Evolutionary conservation across 1,140 invertebrate species (phyloP), one percentile per base, ranked within the genome.

Genomic region (Tenebrio molitor): DNA sequence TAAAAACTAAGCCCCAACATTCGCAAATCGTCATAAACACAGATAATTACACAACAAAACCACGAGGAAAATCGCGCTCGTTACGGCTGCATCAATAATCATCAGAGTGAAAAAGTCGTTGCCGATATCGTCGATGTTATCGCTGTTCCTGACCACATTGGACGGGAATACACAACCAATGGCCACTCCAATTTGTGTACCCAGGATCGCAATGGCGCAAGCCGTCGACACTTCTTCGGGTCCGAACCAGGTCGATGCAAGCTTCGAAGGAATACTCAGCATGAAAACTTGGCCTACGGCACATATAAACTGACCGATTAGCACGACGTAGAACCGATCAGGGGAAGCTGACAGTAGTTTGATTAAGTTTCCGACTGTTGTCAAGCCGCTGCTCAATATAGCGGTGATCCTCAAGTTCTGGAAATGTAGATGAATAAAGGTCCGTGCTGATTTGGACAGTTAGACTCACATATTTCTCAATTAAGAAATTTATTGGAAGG

Each of bases 141-240:
- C 76, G 14, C 82, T 82, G 67, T 85, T 84, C 71, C 74, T 81
- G 6, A 87, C 83, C 2, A 86, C 19, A 34, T 84, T 79, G 14
- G 85, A 83, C 0, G 84, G 81, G 0, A 85, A 25, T 3, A 85
- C 73, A 74, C 84, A 84, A 23, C 84, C 82, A 2, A 84, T 64
- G 2, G 84, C 82, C 14, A 84, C 41, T 17, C 79, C 85, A 17
- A 93, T 86, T 84, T 94, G 92, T 82, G 91, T 92, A 7, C 93
- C 93, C 76, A 94, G 92, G 17, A 94, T 87, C n/a, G 91, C 91
- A 21, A 93, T 84, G 29, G 92, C 90, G 71, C 91, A 93, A 1
- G 93, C 93, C 2, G 90, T 92, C 6, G 91, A 91, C 10, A 92
- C 89, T 83, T 92, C 73, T 85, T 87, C 72, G 1, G 83, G 64